Evolutionary conservation across 2,797 vertebrate genomes (phyloP).

Genomic region (Heterohyrax brucei): DNA sequence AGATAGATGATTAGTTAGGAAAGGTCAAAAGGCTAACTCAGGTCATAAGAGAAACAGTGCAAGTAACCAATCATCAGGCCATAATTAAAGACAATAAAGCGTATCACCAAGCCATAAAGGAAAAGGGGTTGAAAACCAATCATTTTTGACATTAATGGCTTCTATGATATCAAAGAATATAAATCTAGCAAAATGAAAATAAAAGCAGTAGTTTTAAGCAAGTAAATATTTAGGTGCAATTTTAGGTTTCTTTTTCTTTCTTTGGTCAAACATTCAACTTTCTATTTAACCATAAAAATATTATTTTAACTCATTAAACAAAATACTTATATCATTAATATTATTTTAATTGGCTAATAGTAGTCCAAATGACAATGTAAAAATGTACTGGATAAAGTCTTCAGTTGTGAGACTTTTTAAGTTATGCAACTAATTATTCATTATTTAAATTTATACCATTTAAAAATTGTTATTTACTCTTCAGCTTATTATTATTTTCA

Average conservation of each 20-base stretch:
- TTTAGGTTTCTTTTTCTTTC: background rate
- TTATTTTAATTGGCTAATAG: background rate
- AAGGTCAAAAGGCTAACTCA: conserved; percentile 90
- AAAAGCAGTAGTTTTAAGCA: conserved; percentile 87
- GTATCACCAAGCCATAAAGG: conserved; percentile 90
- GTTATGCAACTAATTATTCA: no score
- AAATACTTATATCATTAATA: background rate
- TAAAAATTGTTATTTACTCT: background rate
- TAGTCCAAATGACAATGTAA: conserved; percentile 58
- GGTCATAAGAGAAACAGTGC: conserved; percentile 88
- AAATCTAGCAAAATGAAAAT: conserved; percentile 89
- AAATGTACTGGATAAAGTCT: background rate
- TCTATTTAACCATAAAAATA: conserved; percentile 52
- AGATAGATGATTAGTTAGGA: conserved; percentile 89
- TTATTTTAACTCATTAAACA: background rate
- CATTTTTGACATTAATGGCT: conserved; percentile 92
- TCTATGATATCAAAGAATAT: conserved; percentile 83
- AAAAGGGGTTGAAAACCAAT: conserved; percentile 91
- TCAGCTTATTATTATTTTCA: background rate
- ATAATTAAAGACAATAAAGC: conserved; percentile 95
- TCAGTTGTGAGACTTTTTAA: background rate
- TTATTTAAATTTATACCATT: background rate
- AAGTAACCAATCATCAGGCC: conserved; percentile 92
- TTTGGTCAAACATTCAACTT: conserved; percentile 1
- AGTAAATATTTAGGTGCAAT: conserved; percentile 75